Conservation (phyloP, 2,113 vertebrate species). For the Sylvia atricapilla region DNA sequence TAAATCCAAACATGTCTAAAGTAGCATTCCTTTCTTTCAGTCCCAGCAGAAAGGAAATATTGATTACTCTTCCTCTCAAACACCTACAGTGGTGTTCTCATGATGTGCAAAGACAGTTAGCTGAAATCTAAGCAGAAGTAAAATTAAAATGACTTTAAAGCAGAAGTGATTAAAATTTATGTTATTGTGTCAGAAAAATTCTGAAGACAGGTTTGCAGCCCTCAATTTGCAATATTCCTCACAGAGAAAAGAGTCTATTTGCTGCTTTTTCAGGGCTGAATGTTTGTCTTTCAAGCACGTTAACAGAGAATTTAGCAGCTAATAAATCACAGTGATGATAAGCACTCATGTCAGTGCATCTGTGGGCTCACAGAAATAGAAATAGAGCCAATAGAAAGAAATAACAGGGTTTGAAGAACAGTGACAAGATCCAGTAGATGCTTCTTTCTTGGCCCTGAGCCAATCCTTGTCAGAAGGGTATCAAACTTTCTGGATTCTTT, state of each 20-base stretch:
- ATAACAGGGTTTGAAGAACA: too few relatives aligned
- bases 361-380: too few relatives aligned
- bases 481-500: too few relatives aligned
- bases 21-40: background rate
- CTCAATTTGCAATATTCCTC: background rate
- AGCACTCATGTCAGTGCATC: background rate
- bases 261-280: background rate
- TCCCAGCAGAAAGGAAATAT: background rate
- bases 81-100: background rate
- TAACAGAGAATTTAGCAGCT: background rate
- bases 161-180: background rate
- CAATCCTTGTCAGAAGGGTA: too few relatives aligned
- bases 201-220: background rate
- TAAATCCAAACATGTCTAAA: background rate
- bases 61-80: background rate
- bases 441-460: too few relatives aligned
- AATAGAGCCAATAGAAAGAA: too few relatives aligned
- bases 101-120: background rate
- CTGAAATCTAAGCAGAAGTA: background rate
- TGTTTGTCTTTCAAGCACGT: background rate
- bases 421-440: too few relatives aligned
- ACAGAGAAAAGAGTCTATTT: background rate
- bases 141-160: too few relatives aligned
- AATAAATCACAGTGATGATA: background rate
- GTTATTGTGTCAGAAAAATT: background rate